These are phyloP conservation scores for Pangasianodon hypophthalmus DNA, from an alignment of 2,113 vertebrate genomes.

Conservation along the genomic window DNA sequence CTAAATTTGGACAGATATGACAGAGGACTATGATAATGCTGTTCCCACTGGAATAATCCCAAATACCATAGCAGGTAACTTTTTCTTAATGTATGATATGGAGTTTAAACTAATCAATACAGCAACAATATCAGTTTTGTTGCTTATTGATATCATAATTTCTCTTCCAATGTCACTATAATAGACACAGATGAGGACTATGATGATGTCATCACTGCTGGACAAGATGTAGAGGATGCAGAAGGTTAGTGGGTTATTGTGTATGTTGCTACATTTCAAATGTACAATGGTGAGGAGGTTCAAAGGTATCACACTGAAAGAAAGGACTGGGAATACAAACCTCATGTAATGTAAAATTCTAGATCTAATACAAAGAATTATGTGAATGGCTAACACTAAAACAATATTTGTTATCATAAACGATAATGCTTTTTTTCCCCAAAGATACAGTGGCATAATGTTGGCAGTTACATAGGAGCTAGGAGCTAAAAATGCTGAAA, in stretches of 20 bases:
- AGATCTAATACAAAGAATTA: neutral
- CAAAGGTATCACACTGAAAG: neutral
- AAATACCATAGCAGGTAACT: neutral
- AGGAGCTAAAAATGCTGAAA: too few species aligned
- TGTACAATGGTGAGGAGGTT: neutral
- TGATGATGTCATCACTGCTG: conserved; percentile 38
- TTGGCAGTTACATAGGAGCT: neutral
- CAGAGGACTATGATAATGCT: conserved; percentile 42
- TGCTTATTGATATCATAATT: neutral
- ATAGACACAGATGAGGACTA: neutral
- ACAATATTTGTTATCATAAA: neutral
- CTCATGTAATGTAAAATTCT: neutral
- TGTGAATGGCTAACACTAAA: neutral
- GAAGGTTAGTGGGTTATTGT: conserved; percentile 5
- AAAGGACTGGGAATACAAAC: neutral
- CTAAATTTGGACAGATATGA: conserved; percentile 19
- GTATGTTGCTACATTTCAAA: neutral
- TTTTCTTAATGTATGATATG: neutral
- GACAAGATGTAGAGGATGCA: neutral
- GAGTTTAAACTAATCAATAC: neutral
- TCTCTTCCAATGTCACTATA: neutral
- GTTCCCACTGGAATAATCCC: neutral
- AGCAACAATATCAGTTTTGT: neutral
- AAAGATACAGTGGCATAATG: neutral
- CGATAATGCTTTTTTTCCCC: neutral